phyloP scores from a whole-genome alignment of 1,140 invertebrate species.

The Platyscapa corneri region DNA sequence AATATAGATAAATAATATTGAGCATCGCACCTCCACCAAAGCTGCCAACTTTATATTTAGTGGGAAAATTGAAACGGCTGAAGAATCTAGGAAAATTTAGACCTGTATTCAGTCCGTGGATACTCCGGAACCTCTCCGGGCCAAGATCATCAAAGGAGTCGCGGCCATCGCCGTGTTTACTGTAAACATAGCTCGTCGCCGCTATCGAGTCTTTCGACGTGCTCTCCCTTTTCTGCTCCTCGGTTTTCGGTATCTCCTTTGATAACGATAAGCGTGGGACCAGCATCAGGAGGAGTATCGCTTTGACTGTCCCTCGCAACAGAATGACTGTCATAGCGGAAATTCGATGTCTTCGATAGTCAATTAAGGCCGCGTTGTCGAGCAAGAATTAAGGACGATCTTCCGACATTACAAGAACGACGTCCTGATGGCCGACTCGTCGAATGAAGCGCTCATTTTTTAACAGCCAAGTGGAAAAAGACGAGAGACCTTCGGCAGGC shows the following conservation, averaged over 20 bases:
- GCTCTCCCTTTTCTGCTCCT: constrained; percentile 26
- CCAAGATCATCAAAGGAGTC: background rate
- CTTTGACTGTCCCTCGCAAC: background rate
- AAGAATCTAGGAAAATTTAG: constrained; percentile 41
- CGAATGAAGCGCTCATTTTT: background rate
- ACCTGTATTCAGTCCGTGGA: constrained; percentile 18
- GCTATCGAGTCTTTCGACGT: constrained; percentile 30
- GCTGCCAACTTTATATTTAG: constrained; percentile 51
- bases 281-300: background rate
- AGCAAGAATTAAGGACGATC: background rate
- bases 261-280: background rate
- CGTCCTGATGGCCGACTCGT: too few species aligned
- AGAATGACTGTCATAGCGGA: background rate
- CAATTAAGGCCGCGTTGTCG: background rate
- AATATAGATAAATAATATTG: background rate
- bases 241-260: constrained; percentile 17
- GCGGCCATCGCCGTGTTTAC: background rate
- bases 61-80: constrained; percentile 53
- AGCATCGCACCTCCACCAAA: constrained; percentile 41
- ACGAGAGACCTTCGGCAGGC: too few species aligned
- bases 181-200: constrained; percentile 37
- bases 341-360: background rate
- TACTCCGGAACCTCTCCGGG: background rate
- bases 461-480: background rate
- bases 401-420: background rate